Evolutionary conservation across 1,140 invertebrate species (phyloP), one percentile per base, ranked within the genome.

Genomic region (Bombyx mandarina): DNA sequence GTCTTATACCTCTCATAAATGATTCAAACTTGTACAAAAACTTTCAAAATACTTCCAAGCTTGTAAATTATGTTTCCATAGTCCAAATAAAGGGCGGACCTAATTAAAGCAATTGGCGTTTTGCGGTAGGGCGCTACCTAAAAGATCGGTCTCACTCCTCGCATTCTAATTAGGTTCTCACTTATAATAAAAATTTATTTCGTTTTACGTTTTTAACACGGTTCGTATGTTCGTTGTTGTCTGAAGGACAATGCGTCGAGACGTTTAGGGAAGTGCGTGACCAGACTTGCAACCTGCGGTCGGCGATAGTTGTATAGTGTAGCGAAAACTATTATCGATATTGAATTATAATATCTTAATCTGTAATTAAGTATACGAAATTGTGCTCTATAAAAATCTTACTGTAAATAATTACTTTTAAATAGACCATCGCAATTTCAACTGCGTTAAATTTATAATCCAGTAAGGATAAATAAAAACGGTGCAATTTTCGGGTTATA

Each of bases 231-330:
- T 49, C 52, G 53, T 58, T 61, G 54, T 50, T 43, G 63, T 63
- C 50, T 59, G 62, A 53, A 46, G 61, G 70, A 80, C 75, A 80
- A 79, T 80, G 60, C 67, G 61, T 60, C 64, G 71, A 66, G 70
- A 72, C 69, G 69, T 81, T 84, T 81, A 81, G 79, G 77, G 74
- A 81, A 78, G 78, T 81, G 77, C 81, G 81, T 84, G 81, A 78
- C 77, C 64, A 51, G 78, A 65, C 57, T 84, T 60, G 63, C 63
- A 81, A 82, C 61, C 69, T 69, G 65, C 62, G 66, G 66, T 71
- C 53, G 44, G 42, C 52, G 52, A 45, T 51, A 72, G 50, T 26
- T 22, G 18, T 35, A 18, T 35, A 51, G 7, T 35, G 26, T 42
- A 5, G 26, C 26, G 26, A 51, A 51, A 42, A 22, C 35, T 54